Base-by-base conservation (phyloP, 2,888 invertebrate species). In the Tethea ocularis region DNA sequence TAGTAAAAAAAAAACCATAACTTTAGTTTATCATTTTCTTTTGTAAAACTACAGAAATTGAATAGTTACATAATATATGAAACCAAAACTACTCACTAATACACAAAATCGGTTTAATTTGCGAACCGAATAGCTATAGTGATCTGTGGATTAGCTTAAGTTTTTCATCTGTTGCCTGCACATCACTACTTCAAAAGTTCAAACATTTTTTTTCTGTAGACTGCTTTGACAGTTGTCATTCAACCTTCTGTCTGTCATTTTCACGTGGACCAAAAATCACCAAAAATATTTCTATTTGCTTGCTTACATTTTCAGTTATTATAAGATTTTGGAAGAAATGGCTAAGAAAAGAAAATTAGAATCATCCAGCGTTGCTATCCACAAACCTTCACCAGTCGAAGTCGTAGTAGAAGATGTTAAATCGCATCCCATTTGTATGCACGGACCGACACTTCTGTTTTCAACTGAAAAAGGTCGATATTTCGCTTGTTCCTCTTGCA, bases 401-500 rank as follows among this genome's bases (percentile, higher is more conserved):
- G 94, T 95, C 22, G 81, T 95, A 29, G 79, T 93, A 46, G 90
- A 94, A 75, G 93, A 95, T 74, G 87, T 95, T 38, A 87, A 91
- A 29, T 87, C 89, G 17, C 95, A 97, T 88, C 97, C 97, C 0
- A 74, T 93, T 53, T 97, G 97, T 75, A 86, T 95, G 22, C 97
- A 97, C 77, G 97, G 97, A 0, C 97, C 97, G 52, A 95, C 96
- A 7, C 85, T 97, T 60, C 84, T 96, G 57, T 97, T 97, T 91
- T 94, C 95, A 22, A 85, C 82, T 51, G 90, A 90, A 67, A 89
- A 93, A 58, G 91, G 93, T 46, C 91, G 93, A 67, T 98, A 95
- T 87, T 98, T 94, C 85, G 96, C 96, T 0, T 98, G 98, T 84
- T 95, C 98, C 0, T 96, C 97, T 0, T 97, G 96, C 82, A 94